Evolutionary conservation across 2,113 vertebrate species (phyloP).

Genomic region (Camelus bactrianus): DNA sequence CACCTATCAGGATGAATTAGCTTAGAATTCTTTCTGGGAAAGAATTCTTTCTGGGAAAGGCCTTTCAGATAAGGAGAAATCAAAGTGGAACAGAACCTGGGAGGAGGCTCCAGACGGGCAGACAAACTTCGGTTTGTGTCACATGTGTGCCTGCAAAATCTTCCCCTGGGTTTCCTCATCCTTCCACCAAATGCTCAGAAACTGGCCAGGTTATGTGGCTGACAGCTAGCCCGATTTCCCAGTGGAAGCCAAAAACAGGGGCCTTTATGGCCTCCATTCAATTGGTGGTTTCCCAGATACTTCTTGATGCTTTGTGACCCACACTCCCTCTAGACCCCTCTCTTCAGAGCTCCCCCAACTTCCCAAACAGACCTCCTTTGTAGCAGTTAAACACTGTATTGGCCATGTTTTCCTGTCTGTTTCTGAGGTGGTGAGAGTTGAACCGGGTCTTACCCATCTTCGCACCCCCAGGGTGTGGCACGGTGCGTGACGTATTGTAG

Average conservation of each 20-base stretch:
- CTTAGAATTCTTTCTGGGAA: conserved; percentile 39
- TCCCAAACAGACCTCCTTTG: neutral
- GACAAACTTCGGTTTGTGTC: neutral
- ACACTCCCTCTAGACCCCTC: neutral
- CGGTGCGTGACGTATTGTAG: neutral
- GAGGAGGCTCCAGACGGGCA: neutral
- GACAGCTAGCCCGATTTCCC: neutral
- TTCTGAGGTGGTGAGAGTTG: neutral
- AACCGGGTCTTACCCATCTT: neutral
- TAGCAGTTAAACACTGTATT: neutral
- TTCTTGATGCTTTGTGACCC: neutral
- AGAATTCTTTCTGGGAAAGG: conserved; percentile 25
- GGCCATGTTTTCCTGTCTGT: neutral
- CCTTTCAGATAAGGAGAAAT: neutral
- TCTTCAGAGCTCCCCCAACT: neutral
- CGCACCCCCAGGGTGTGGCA: too few relatives aligned
- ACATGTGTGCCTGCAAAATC: neutral
- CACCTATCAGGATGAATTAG: neutral
- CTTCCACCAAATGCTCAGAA: neutral
- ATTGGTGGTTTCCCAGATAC: neutral
- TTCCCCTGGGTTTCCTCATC: neutral
- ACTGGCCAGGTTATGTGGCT: neutral
- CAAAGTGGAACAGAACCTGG: neutral
- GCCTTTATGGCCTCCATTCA: neutral
- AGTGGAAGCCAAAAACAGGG: neutral